Evolutionary conservation across 2,888 invertebrate genomes (phyloP), one percentile per base, ranked within the genome.

Genomic region (Pherbina coryleti): DNA sequence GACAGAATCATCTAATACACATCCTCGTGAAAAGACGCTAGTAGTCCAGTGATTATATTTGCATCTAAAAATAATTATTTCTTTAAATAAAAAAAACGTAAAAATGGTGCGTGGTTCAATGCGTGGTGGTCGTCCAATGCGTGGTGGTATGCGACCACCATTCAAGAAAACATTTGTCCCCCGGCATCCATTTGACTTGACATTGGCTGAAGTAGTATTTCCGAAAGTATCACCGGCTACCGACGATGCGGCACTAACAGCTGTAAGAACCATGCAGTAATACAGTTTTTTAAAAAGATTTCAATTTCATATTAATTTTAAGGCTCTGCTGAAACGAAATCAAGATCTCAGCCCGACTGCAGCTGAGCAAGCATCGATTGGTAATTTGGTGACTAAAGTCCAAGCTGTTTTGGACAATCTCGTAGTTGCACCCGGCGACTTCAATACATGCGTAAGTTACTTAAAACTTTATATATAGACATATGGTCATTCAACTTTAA

Each of bases 381-480:
- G 97, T 44, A 97, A 97, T 90, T 92, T 99, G 22, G 97, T 98
- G 49, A 97, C 97, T 0, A 98, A 98, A 90, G 93, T 99, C n/a
- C 97, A 98, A 88, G 94, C 95, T 0, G 97, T 98, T 34, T 91
- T 99, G 75, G 99, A 99, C 88, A 98, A 97, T 88, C 91, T 99
- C 25, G 97, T 98, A 14, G 96, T 98, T 0, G 96, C 97, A 0
- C 98, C 98, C 0, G 97, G 97, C 37, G 94, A 94, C 80, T 98
- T 98, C 87, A 97, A 96, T 88, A 97, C 98, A 81, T 98, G 98
- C 89, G 98, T 98, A 91, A 93, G 96, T 94, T 22, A 19, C 31
- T n/a, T 44, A 19, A 49, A 22, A 19, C 34, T 37, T 37, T 37
- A 37, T 37, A 5, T 5, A 1, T 37, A 37, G 5, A 37, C 5